phyloP scores from a whole-genome alignment of 2,888 invertebrate genomes.

The Prenolepis imparis region DNA sequence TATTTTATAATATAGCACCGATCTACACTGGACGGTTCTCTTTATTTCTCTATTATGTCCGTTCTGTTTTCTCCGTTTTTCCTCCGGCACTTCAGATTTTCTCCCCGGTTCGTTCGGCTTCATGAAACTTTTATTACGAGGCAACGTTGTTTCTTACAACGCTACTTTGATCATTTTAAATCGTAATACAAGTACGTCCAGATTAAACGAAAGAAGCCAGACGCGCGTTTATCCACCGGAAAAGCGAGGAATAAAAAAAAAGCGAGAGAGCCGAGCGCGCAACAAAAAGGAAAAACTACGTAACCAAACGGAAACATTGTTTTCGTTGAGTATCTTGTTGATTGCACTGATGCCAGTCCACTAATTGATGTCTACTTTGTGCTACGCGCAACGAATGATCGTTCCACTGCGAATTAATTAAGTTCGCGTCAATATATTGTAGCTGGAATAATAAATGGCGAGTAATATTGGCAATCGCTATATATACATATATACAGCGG shows the following conservation, averaged over 20 bases:
- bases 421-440: slow-evolving; percentile 38
- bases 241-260: not conserved
- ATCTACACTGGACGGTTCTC: slow-evolving; percentile 45
- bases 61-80: slow-evolving; percentile 48
- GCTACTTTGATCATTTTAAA: slow-evolving; percentile 56
- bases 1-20: slow-evolving; percentile 51
- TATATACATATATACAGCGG: not conserved
- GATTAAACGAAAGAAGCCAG: slow-evolving; percentile 49
- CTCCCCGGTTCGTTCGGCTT: slow-evolving; percentile 50
- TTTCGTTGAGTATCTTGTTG: slow-evolving; percentile 39
- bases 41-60: slow-evolving; percentile 55
- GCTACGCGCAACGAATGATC: slow-evolving; percentile 31
- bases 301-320: not conserved
- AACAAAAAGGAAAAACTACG: slow-evolving; percentile 19
- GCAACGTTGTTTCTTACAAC: slow-evolving; percentile 49
- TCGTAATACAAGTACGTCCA: slow-evolving; percentile 39
- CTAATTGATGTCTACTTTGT: slow-evolving; percentile 50
- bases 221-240: slow-evolving; percentile 39
- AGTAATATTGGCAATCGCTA: slow-evolving; percentile 37
- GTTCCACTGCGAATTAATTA: slow-evolving; percentile 43
- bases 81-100: slow-evolving; percentile 48
- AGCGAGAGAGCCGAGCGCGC: not conserved
- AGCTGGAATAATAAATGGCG: slow-evolving; percentile 47
- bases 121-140: slow-evolving; percentile 56
- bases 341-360: slow-evolving; percentile 31